Percentiles rank a stretch among this genome's conserved stretches.
These are phyloP conservation scores for Catharus fuscescens DNA, from an alignment of 2,113 vertebrate genomes.

Conservation along the genomic window DNA sequence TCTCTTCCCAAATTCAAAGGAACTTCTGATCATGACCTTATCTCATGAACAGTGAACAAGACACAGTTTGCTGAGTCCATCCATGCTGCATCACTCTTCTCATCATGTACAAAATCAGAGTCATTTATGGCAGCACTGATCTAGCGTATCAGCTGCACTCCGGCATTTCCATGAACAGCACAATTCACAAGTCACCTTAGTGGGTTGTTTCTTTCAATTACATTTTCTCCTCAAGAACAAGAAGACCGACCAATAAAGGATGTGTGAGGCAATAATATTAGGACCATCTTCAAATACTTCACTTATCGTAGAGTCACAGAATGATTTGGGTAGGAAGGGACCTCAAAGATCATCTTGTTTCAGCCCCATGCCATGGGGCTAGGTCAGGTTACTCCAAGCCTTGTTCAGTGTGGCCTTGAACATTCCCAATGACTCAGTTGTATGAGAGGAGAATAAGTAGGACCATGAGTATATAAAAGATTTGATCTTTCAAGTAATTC, in stretches of 20 bases:
- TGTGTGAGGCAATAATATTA: background rate
- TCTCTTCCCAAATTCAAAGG: background rate
- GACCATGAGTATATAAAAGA: background rate
- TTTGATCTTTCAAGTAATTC: background rate
- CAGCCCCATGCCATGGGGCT: background rate
- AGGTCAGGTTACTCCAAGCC: background rate
- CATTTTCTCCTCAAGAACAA: background rate
- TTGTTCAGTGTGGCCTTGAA: background rate
- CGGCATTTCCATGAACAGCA: background rate
- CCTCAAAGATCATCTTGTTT: background rate
- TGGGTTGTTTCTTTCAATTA: background rate
- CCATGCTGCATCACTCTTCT: background rate
- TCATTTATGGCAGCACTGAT: background rate
- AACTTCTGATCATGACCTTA: background rate
- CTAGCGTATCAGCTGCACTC: background rate
- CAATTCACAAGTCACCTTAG: background rate
- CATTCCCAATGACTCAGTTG: background rate
- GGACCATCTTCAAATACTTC: background rate
- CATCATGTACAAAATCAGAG: fast-evolving
- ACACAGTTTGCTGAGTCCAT: background rate
- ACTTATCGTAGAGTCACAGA: background rate
- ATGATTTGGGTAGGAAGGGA: background rate
- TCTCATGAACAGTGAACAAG: background rate
- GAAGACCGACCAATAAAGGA: background rate
- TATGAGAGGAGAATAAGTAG: background rate